These are phyloP conservation scores for Ramphastos sulfuratus DNA, from an alignment of 2,113 vertebrate genomes.

Conservation along the genomic window DNA sequence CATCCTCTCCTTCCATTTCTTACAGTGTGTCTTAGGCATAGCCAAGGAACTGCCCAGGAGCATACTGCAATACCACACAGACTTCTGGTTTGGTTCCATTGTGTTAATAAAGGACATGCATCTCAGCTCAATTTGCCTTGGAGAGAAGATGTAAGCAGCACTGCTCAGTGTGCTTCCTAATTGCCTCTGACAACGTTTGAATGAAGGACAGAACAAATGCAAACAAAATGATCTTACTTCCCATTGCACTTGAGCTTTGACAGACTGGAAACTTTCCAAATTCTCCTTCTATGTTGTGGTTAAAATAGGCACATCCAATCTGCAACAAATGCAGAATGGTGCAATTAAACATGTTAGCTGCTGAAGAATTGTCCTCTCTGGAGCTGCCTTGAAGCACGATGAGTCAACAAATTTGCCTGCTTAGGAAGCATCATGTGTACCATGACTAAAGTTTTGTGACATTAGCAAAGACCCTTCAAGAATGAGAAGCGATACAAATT, in stretches of 20 bases:
- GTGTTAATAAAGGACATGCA: not conserved
- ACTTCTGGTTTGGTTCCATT: not conserved
- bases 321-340: not conserved
- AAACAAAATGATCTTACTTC: constrained; percentile 44
- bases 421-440: not conserved
- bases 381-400: not conserved
- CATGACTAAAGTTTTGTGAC: constrained; percentile 16
- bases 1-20: not conserved
- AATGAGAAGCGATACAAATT: constrained; percentile 20
- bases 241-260: constrained; percentile 11
- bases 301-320: constrained; percentile 15
- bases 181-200: not conserved
- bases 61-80: not conserved
- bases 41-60: not conserved
- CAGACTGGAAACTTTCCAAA: constrained; percentile 9
- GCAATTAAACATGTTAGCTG: constrained; percentile 8
- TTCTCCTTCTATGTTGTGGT: not conserved
- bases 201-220: constrained; percentile 19
- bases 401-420: not conserved
- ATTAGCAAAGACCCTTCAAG: constrained; percentile 29
- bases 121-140: not conserved
- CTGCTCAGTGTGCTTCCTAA: not conserved
- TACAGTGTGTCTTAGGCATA: not conserved
- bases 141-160: not conserved
- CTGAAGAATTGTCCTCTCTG: not conserved